These are phyloP conservation scores for Acholoe squamosa DNA, from an alignment of 2,888 invertebrate species.

Conservation along the genomic window DNA sequence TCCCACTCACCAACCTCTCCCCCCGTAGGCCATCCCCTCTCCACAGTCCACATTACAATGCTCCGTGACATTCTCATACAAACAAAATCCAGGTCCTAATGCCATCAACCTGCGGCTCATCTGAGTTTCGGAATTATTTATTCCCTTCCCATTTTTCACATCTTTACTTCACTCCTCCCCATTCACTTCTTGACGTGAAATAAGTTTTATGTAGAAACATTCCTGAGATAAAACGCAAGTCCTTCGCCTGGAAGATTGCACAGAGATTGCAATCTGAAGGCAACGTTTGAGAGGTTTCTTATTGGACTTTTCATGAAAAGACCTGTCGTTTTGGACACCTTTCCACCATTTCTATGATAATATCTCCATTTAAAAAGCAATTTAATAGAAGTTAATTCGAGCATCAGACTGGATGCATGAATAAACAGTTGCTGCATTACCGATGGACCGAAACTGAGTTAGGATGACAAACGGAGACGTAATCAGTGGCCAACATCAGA, in stretches of 20 bases:
- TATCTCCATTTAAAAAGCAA: conserved; percentile 7
- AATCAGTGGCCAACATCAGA: conserved; percentile 22
- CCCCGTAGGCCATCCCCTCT: background rate
- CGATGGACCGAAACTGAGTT: background rate
- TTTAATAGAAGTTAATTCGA: conserved; percentile 3
- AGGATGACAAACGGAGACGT: background rate
- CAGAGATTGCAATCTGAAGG: too few species aligned
- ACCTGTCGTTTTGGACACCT: too few species aligned
- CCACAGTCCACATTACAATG: background rate
- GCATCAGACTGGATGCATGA: background rate
- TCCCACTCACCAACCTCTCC: background rate
- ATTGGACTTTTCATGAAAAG: too few species aligned
- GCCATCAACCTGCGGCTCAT: background rate
- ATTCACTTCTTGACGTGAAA: background rate
- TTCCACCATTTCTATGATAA: conserved; percentile 14
- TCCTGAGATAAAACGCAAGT: too few species aligned
- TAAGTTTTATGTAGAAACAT: background rate
- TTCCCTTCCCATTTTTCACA: background rate
- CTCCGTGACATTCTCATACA: conserved; percentile 21
- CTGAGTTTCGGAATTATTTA: background rate
- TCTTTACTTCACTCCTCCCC: background rate
- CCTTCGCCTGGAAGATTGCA: too few species aligned
- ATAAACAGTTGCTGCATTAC: background rate
- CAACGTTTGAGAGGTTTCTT: too few species aligned
- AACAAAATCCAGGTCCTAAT: background rate